phyloP scores from a whole-genome alignment of 1,140 invertebrate species.

The Drosophila teissieri region DNA sequence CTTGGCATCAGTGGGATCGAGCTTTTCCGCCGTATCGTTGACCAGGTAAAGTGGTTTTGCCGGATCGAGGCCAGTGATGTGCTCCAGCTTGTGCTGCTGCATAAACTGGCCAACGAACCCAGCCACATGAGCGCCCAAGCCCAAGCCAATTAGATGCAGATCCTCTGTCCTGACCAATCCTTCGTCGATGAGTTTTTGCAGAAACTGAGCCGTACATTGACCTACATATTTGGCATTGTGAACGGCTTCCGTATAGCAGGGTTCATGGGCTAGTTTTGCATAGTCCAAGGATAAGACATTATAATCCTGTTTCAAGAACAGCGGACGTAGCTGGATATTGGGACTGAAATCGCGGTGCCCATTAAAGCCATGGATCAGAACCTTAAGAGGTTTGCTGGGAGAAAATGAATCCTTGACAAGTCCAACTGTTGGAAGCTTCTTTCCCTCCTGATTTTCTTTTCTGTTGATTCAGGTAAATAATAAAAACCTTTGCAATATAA shows the following conservation, averaged over 20 bases:
- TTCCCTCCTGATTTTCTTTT: neutral
- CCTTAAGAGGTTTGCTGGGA: constrained; percentile 9
- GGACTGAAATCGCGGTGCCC: constrained; percentile 1
- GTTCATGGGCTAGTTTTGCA: constrained; percentile 1
- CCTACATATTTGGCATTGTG: constrained; percentile 19
- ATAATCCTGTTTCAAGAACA: neutral
- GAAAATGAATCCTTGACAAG: neutral
- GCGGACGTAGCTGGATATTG: constrained; percentile 11
- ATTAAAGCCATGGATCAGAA: constrained; percentile 41
- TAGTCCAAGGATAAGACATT: constrained; percentile 34
- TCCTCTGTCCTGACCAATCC: neutral
- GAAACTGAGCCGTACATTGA: constrained; percentile 18
- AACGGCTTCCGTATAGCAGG: constrained; percentile 38
- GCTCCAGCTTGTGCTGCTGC: neutral
- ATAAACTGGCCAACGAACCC: neutral
- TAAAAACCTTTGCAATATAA: too few species aligned
- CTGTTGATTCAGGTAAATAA: neutral
- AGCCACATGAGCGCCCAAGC: constrained; percentile 47
- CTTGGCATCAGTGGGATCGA: constrained; percentile 39
- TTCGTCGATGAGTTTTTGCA: neutral
- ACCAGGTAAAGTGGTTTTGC: constrained; percentile 28
- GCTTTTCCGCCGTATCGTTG: neutral
- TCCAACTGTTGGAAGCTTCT: neutral
- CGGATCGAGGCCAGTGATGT: constrained; percentile 46
- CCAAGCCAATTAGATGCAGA: constrained; percentile 44